Evolutionary conservation across 2,797 vertebrate genomes (phyloP).

Genomic region (Kryptolebias ocellatus): DNA sequence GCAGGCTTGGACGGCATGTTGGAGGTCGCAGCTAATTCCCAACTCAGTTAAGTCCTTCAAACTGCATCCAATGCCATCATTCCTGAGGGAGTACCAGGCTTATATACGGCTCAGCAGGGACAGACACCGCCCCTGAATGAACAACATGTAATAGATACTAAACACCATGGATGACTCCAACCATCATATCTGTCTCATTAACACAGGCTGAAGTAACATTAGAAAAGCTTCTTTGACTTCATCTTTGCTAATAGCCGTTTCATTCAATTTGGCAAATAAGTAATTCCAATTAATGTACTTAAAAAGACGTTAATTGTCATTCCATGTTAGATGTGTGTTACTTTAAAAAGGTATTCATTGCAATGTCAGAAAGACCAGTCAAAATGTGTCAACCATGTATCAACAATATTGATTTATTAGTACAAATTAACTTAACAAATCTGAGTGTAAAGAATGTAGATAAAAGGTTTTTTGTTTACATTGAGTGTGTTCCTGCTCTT

Average conservation of each 20-base stretch:
- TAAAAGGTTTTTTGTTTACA: too few relatives aligned
- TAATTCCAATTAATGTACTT: not conserved
- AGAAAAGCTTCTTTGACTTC: not conserved
- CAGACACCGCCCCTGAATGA: constrained; percentile 68
- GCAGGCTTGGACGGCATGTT: constrained; percentile 88
- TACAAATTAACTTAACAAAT: too few relatives aligned
- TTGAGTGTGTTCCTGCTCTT: too few relatives aligned
- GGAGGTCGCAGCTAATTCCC: constrained; percentile 75
- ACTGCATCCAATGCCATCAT: constrained; percentile 69
- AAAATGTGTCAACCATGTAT: too few relatives aligned
- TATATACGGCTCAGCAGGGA: constrained; percentile 60
- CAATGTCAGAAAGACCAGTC: too few relatives aligned
- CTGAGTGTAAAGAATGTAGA: too few relatives aligned
- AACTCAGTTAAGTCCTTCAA: constrained; percentile 68
- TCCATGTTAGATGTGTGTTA: too few relatives aligned
- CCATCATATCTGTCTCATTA: constrained; percentile 30
- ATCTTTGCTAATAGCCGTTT: not conserved
- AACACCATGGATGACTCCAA: constrained; percentile 40
- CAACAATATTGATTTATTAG: too few relatives aligned
- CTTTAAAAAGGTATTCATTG: too few relatives aligned
- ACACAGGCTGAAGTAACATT: not conserved
- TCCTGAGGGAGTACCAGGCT: constrained; percentile 36
- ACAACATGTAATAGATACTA: constrained; percentile 60
- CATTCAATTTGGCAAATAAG: not conserved
- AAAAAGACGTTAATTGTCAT: too few relatives aligned